A percentile compares a stretch with the other conserved stretches of the same genome.
phyloP scores from a whole-genome alignment of 2,888 invertebrate genomes.

The Melipona beecheii region DNA sequence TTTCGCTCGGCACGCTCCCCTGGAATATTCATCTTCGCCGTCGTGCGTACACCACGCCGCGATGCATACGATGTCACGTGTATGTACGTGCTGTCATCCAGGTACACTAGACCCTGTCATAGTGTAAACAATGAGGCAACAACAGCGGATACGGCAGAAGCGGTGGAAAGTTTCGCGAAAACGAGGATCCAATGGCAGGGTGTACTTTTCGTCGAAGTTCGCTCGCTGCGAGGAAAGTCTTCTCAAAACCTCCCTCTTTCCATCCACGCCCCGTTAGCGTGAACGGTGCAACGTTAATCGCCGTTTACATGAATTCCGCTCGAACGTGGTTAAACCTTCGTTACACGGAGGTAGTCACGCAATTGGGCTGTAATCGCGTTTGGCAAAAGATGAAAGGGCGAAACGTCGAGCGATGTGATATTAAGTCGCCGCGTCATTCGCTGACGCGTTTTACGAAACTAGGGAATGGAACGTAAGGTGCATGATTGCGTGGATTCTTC shows the following conservation, averaged over 20 bases:
- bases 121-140: slow-evolving; percentile 51
- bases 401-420: background rate
- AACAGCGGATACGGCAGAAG: slow-evolving; percentile 10
- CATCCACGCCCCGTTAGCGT: background rate
- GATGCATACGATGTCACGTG: slow-evolving; percentile 44
- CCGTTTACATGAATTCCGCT: slow-evolving; percentile 3
- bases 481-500: background rate
- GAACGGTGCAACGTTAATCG: slow-evolving; percentile 13
- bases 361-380: slow-evolving; percentile 5
- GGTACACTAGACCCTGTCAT: slow-evolving; percentile 33
- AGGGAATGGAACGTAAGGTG: background rate
- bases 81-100: slow-evolving; percentile 51
- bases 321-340: background rate
- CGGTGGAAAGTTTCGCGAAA: slow-evolving; percentile 15
- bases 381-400: background rate
- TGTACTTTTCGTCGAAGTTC: background rate
- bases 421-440: background rate
- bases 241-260: too few species aligned
- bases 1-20: slow-evolving; percentile 12
- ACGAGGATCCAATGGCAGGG: slow-evolving; percentile 31
- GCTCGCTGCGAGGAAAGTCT: background rate
- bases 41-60: slow-evolving; percentile 22
- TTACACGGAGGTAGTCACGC: slow-evolving; percentile 3
- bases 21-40: slow-evolving; percentile 58
- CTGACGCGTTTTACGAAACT: background rate